Evolutionary conservation across 2,797 vertebrate genomes (phyloP).

Genomic region (Amphiprion clarkii): DNA sequence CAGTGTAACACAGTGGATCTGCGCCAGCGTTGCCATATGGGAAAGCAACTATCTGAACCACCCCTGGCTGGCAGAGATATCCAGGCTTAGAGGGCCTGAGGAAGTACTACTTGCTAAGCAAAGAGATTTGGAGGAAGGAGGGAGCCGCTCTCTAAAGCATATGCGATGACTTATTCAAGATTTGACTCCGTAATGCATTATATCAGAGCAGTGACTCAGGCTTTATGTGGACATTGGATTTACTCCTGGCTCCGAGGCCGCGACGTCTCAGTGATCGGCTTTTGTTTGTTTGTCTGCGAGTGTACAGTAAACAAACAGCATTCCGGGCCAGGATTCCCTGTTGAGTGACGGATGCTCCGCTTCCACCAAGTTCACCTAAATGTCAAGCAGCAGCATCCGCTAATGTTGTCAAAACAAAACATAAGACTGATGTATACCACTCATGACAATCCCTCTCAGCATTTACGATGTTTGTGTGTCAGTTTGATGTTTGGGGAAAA

Average conservation of each 20-base stretch:
- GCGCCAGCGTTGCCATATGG: slow-evolving; percentile 37
- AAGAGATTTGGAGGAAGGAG: slow-evolving; percentile 50
- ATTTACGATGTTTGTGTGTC: slow-evolving; percentile 22
- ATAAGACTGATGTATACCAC: slow-evolving; percentile 22
- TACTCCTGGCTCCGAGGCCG: slow-evolving; percentile 32
- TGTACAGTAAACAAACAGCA: slow-evolving; percentile 23
- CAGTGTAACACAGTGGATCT: slow-evolving; percentile 29
- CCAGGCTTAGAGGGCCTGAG: slow-evolving; percentile 51
- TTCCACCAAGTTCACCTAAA: slow-evolving; percentile 55
- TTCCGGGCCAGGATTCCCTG: slow-evolving; percentile 6
- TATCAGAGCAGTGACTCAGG: slow-evolving; percentile 43
- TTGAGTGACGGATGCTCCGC: slow-evolving; percentile 45
- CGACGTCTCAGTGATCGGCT: slow-evolving; percentile 40
- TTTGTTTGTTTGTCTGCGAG: slow-evolving; percentile 34
- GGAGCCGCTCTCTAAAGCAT: slow-evolving; percentile 42
- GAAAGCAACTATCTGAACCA: slow-evolving; percentile 59
- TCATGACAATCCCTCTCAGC: slow-evolving; percentile 27
- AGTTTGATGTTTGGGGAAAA: slow-evolving; percentile 30
- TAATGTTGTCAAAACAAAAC: slow-evolving; percentile 22
- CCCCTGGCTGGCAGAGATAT: slow-evolving; percentile 47
- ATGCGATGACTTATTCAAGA: slow-evolving; percentile 57
- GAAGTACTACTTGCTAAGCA: slow-evolving; percentile 48
- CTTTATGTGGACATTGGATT: slow-evolving; percentile 50
- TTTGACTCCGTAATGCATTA: slow-evolving; percentile 31
- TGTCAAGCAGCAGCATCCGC: slow-evolving; percentile 34